phyloP scores from a whole-genome alignment of 2,888 invertebrate species.

The Candidula unifasciata region DNA sequence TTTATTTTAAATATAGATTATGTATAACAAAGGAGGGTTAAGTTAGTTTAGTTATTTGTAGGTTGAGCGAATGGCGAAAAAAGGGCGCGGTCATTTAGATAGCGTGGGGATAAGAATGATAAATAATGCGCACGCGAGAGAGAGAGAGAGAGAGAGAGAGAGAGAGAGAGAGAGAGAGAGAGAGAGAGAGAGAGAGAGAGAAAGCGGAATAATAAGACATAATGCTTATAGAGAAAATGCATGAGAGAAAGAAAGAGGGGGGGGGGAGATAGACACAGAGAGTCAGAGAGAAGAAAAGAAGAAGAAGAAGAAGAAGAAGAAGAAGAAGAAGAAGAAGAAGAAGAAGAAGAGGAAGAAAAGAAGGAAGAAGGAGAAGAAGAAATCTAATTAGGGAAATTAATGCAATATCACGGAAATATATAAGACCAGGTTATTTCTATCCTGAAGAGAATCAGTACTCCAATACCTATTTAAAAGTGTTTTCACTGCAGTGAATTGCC shows the following conservation, averaged over 20 bases:
- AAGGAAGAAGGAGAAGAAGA: not conserved
- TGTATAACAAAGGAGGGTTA: too few species aligned
- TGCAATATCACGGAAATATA: too few species aligned
- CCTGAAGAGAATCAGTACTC: too few species aligned
- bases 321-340: not conserved
- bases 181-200: not conserved
- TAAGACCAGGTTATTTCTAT: too few species aligned
- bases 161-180: slow-evolving; percentile 1
- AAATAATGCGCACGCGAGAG: not conserved
- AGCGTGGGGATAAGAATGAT: too few species aligned
- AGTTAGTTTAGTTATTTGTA: too few species aligned
- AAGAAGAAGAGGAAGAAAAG: not conserved
- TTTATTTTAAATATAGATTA: too few species aligned
- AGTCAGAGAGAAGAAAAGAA: not conserved
- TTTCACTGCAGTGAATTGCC: too few species aligned
- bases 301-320: not conserved
- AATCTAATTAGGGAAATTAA: not conserved
- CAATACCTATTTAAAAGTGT: too few species aligned
- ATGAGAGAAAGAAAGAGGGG: not conserved
- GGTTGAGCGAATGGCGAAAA: too few species aligned
- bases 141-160: too few species aligned
- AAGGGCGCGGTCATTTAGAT: too few species aligned
- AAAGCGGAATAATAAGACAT: not conserved
- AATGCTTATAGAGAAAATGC: not conserved
- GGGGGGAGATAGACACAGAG: not conserved